Evolutionary conservation across 2,113 vertebrate species (phyloP).

Genomic region (Lutjanus erythropterus): DNA sequence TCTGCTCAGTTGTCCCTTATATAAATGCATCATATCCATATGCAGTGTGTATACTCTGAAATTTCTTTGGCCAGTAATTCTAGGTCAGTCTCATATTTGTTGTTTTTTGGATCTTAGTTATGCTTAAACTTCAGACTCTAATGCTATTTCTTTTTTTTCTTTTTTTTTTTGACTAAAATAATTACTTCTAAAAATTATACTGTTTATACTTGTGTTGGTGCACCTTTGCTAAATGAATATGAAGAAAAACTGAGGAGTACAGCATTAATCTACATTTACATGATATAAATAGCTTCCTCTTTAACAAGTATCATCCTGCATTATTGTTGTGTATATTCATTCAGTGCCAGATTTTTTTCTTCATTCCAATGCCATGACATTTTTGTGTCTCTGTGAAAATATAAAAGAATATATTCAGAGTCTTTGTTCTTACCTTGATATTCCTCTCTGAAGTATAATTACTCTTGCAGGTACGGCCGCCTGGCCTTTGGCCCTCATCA

Average conservation of each 20-base stretch:
- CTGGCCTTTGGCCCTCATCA: not conserved
- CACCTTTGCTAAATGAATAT: too few species aligned
- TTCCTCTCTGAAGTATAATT: not conserved
- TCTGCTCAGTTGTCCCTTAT: not conserved
- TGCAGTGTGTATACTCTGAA: too few species aligned
- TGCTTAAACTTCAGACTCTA: too few species aligned
- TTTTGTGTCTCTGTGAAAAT: not conserved
- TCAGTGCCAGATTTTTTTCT: not conserved
- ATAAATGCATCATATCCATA: not conserved
- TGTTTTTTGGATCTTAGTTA: too few species aligned
- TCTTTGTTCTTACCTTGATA: constrained; percentile 9
- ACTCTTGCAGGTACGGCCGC: not conserved
- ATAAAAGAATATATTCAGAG: not conserved
- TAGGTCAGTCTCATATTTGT: too few species aligned
- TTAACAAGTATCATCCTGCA: not conserved
- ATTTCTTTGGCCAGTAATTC: too few species aligned
- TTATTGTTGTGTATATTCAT: constrained; percentile 6
- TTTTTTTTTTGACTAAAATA: too few species aligned
- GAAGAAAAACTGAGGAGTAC: too few species aligned
- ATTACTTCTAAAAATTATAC: too few species aligned
- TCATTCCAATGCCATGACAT: not conserved
- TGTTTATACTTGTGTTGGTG: too few species aligned
- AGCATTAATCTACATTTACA: not conserved
- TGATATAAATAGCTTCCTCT: not conserved
- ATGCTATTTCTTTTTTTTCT: too few species aligned